Evolutionary conservation across 2,797 vertebrate species (phyloP), one percentile per base, ranked within the genome.

Genomic region (Vultur gryphus): DNA sequence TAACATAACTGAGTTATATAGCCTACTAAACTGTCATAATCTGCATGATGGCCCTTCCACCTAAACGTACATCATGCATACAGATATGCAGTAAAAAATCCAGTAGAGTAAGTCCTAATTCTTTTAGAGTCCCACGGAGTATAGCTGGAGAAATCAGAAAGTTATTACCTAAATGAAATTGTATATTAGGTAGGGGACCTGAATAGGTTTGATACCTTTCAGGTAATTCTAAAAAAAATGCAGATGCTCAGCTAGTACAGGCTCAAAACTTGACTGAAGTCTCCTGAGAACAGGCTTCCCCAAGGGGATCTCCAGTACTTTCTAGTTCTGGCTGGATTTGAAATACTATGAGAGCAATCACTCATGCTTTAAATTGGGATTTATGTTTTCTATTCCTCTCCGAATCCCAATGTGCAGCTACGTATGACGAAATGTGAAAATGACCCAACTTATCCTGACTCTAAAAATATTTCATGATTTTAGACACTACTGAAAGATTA

Each of bases 281-380:
- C 88, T 97, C 62, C 57, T 24, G 71, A 89, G 86, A 95, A 87
- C 15, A 85, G 33, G 8, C 3, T 77, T 89, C 37, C 52, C 49
- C 3, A 5, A 18, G 10, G 48, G 28, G 11, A 41, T 80, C 37
- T 64, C 71, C 57, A 89, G 41, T 58, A 39, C 48, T 73, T 92
- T 82, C 70, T 87, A 35, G 59, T 87, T 90, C 71, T 90, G 39
- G 7, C 39, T 91, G 66, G 20, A 62, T 87, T 62, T 95, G 73
- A 97, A 84, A 84, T 87, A 62, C 52, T 66, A 4, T 59, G 75
- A 94, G 90, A 93, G 59, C n/a, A 73, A 49, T 75, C 77, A 59
- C 64, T 94, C 93, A 95, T 90, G 90, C 90, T 93, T 94, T 90
- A 95, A 93, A 97, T 92, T 94, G 75, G 75, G 67, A 92, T 96